phyloP scores from a whole-genome alignment of 2,113 vertebrate genomes.

The Maccullochella peelii region DNA sequence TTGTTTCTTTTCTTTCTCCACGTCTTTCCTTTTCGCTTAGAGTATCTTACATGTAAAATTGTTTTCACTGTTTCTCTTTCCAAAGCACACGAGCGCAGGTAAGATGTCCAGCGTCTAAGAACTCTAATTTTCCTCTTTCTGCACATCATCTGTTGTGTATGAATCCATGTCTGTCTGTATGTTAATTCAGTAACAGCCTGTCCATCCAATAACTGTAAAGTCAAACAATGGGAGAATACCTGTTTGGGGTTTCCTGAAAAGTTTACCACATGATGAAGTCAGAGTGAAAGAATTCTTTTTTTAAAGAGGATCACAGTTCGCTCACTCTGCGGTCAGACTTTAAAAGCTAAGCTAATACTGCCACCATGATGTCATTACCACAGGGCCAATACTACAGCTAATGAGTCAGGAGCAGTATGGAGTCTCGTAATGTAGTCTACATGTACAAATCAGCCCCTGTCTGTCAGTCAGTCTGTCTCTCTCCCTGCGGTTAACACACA shows the following conservation, averaged over 20 bases:
- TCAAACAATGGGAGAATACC: conserved; percentile 51
- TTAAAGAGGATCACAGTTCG: conserved; percentile 53
- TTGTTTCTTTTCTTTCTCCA: background rate
- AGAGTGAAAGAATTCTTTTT: conserved; percentile 62
- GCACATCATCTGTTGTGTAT: background rate
- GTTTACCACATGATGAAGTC: conserved; percentile 69
- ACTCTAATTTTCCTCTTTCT: background rate
- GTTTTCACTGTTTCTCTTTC: background rate
- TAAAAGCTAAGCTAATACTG: conserved; percentile 60
- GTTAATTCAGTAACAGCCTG: conserved; percentile 17
- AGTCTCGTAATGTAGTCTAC: conserved; percentile 39
- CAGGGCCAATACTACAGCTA: conserved; percentile 48
- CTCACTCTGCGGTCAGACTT: conserved; percentile 55
- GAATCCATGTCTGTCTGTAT: conserved; percentile 16
- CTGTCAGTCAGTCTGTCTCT: conserved; percentile 30
- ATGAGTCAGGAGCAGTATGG: conserved; percentile 57
- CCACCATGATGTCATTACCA: conserved; percentile 75
- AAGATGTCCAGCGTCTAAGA: background rate
- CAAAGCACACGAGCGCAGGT: background rate
- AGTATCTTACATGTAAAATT: background rate
- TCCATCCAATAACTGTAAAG: conserved; percentile 24
- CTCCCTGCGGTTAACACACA: conserved; percentile 45
- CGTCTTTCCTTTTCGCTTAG: background rate
- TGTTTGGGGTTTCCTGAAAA: conserved; percentile 66
- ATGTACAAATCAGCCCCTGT: conserved; percentile 37